Conservation (phyloP, 2,888 invertebrate genomes). For the Thymelicus sylvestris region DNA sequence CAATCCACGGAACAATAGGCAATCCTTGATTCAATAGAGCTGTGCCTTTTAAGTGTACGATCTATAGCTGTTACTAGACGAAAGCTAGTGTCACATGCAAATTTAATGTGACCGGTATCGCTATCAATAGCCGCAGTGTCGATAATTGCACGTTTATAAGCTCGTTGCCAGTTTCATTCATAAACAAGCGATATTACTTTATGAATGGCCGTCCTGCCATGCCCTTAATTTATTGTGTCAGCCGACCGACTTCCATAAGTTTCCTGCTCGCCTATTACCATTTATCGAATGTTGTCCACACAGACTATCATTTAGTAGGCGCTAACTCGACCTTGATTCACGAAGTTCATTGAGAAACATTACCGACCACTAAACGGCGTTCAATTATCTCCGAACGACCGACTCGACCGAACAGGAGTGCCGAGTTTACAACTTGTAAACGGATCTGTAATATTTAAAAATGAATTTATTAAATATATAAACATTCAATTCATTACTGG, state of each 20-base stretch:
- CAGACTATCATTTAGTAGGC: conserved; percentile 64
- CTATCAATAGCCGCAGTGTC: conserved; percentile 69
- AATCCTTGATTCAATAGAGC: conserved; percentile 66
- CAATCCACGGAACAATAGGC: conserved; percentile 69
- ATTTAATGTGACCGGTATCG: conserved; percentile 60
- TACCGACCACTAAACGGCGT: conserved; percentile 49
- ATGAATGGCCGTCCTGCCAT: conserved; percentile 74
- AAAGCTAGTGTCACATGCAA: conserved; percentile 62
- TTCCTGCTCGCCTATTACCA: conserved; percentile 73
- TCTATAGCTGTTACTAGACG: conserved; percentile 46
- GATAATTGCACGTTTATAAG: conserved; percentile 71
- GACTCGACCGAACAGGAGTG: conserved; percentile 34
- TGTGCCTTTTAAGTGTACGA: conserved; percentile 44
- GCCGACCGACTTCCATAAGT: conserved; percentile 67
- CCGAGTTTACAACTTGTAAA: conserved; percentile 37
- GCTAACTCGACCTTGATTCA: conserved; percentile 67
- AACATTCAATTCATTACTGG: conserved; percentile 70
- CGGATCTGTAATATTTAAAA: conserved; percentile 46
- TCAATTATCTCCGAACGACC: conserved; percentile 50
- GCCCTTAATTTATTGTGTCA: conserved; percentile 72
- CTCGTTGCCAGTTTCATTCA: conserved; percentile 74
- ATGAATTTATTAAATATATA: conserved; percentile 61
- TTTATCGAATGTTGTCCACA: conserved; percentile 72
- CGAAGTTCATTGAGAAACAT: conserved; percentile 69
- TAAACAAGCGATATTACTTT: conserved; percentile 75